Base-by-base conservation (phyloP, 2,888 invertebrate genomes). In the Pristionchus entomophagus region DNA sequence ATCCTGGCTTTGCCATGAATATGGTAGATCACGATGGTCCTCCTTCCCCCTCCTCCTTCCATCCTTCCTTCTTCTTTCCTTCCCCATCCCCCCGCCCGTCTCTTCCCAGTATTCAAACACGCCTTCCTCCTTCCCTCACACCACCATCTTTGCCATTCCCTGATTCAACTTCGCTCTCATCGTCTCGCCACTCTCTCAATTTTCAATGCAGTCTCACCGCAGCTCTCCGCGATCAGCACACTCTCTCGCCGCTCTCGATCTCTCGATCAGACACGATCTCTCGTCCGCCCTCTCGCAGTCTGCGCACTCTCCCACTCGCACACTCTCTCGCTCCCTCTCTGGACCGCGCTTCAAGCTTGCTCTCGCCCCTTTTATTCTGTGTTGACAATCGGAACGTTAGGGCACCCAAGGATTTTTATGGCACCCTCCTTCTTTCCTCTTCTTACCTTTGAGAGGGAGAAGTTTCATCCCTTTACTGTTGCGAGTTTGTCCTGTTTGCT, bases 361-460 rank as follows among this genome's bases (percentile, higher is more conserved):
- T 73, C 73, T 73, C 73, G 65, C 65, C 29, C 77, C 56, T 82
- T 82, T 82, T 82, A 82, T 82, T 82, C 82, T 82, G n/a, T n/a
- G 69, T 69, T 84, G 45, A 69, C 84, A 84, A 69, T 84, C 69
- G 32, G 49, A 56, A 69, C 84, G 84, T 80, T 53, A 51, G 35
- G 41, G 59, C 83, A 29, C 26, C n/a, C 53, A 35, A n/a, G n/a
- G n/a, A 45, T 53, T 56, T 62, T 62, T 59, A 83, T 62, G 59
- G 83, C 84, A 65, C 51, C 41, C 80, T 51, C 17, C 41, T n/a
- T 26, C 78, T 78, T 8, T 78, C 78, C 78, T 77, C 41, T 26
- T 19, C 32, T 32, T 38, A 35, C 65, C 65, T 69, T 69, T 38
- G 22, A n/a, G 45, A 32, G 45, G 77, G n/a, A 78, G 78, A 65